A percentile compares a stretch with the other conserved stretches of the same genome.
Evolutionary conservation across 2,113 vertebrate genomes (phyloP).

Genomic region (Cyanoderma ruficeps): DNA sequence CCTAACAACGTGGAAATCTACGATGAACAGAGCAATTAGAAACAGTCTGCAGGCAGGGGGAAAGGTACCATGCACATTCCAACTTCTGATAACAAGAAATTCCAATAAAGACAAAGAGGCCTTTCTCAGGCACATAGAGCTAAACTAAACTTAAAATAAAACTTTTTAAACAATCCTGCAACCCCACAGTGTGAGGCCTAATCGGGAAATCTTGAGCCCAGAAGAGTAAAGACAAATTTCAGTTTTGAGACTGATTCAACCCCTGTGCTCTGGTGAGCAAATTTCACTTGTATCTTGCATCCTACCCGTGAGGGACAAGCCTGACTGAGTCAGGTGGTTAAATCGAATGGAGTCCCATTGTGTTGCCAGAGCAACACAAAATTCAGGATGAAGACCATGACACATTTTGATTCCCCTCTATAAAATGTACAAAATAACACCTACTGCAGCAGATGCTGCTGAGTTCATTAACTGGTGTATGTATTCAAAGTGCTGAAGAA

Average conservation of each 20-base stretch:
- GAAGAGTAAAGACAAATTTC: neutral
- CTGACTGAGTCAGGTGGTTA: neutral
- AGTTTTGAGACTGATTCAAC: neutral
- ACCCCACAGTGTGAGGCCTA: too few species aligned
- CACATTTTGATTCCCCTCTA: neutral
- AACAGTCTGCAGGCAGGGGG: too few species aligned
- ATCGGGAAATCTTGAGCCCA: neutral
- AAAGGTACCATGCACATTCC: too few species aligned
- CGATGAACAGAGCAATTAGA: too few species aligned
- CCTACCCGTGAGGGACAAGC: neutral
- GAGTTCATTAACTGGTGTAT: neutral
- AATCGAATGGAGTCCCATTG: neutral
- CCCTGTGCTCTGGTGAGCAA: neutral
- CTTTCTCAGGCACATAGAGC: too few species aligned
- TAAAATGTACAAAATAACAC: neutral
- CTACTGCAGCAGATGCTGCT: neutral
- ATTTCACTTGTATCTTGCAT: neutral
- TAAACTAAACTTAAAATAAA: too few species aligned
- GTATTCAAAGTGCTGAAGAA: neutral
- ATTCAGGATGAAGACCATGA: neutral
- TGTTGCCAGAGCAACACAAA: constrained; percentile 9
- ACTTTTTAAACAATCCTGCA: too few species aligned
- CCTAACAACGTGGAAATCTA: too few species aligned
- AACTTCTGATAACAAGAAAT: too few species aligned
- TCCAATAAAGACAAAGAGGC: too few species aligned